Percentiles rank a stretch among this genome's conserved stretches.
phyloP scores from a whole-genome alignment of 2,113 vertebrate genomes.

The Corydoras maculifer region DNA sequence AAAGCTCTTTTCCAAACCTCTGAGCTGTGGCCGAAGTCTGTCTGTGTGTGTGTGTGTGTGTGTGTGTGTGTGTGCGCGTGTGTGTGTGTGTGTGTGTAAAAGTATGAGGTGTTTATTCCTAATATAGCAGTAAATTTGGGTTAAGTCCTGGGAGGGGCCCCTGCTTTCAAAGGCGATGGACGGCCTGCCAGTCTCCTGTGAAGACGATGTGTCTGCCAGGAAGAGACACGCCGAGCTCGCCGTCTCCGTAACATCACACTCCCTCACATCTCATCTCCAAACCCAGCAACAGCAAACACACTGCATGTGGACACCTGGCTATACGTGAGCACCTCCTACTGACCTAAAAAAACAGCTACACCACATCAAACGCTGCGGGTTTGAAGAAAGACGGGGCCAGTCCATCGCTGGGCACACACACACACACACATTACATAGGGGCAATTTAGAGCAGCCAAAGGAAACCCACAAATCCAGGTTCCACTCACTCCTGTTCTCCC shows the following conservation, averaged over 20 bases:
- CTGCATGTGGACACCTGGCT: neutral
- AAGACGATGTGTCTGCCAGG: slow-evolving; percentile 26
- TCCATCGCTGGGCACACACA: too few relatives aligned
- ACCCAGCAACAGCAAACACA: neutral
- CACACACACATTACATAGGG: too few relatives aligned
- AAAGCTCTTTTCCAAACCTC: neutral
- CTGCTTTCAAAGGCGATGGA: slow-evolving; percentile 35
- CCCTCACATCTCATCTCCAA: slow-evolving; percentile 11
- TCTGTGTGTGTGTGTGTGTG: neutral
- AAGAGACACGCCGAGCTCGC: neutral
- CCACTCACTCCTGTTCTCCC: too few relatives aligned
- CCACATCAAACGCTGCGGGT: too few relatives aligned
- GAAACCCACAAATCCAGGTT: too few relatives aligned
- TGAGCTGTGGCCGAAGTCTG: neutral
- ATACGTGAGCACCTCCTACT: too few relatives aligned
- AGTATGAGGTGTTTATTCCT: slow-evolving; percentile 31
- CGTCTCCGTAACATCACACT: neutral
- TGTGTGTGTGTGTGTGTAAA: slow-evolving; percentile 13
- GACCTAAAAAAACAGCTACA: too few relatives aligned
- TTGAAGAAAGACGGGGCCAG: too few relatives aligned
- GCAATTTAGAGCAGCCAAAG: too few relatives aligned
- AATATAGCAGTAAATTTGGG: slow-evolving; percentile 47
- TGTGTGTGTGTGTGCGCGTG: slow-evolving; percentile 8
- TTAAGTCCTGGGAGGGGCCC: slow-evolving; percentile 45
- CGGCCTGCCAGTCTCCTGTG: slow-evolving; percentile 41